Percentiles rank a stretch among this genome's conserved stretches.
phyloP scores from a whole-genome alignment of 2,888 invertebrate species.

The Limenitis camilla region DNA sequence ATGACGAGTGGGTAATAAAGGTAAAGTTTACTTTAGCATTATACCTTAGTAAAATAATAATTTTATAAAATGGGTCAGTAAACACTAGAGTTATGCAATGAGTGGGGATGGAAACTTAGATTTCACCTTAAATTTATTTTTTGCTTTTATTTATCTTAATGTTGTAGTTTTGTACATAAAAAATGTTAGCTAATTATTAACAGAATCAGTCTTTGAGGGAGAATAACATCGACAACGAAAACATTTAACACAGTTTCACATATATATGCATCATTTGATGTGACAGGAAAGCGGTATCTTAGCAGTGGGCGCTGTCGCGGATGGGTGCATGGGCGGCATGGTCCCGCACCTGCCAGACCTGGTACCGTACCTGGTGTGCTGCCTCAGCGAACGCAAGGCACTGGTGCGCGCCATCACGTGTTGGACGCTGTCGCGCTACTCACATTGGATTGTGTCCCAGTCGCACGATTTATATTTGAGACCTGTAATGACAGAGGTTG shows the following conservation, averaged over 20 bases:
- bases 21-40: too few species aligned
- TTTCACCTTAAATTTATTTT: not conserved
- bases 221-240: too few species aligned
- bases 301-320: slow-evolving; percentile 94
- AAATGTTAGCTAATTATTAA: too few species aligned
- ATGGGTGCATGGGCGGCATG: slow-evolving; percentile 97
- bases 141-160: too few species aligned
- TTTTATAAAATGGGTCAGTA: too few species aligned
- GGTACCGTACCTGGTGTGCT: slow-evolving; percentile 95
- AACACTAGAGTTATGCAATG: not conserved
- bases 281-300: slow-evolving; percentile 88
- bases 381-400: slow-evolving; percentile 95
- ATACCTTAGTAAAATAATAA: too few species aligned
- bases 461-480: slow-evolving; percentile 95
- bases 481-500: slow-evolving; percentile 93
- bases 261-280: not conserved
- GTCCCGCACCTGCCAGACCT: slow-evolving; percentile 96
- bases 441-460: slow-evolving; percentile 98
- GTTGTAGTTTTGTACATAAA: too few species aligned
- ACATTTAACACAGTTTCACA: too few species aligned
- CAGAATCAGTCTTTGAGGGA: too few species aligned
- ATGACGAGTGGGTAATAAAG: slow-evolving; percentile 97
- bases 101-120: not conserved
- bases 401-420: slow-evolving; percentile 98
- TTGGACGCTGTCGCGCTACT: slow-evolving; percentile 98